Conservation (phyloP, 2,888 invertebrate species). For the Dryadula phaetusa region DNA sequence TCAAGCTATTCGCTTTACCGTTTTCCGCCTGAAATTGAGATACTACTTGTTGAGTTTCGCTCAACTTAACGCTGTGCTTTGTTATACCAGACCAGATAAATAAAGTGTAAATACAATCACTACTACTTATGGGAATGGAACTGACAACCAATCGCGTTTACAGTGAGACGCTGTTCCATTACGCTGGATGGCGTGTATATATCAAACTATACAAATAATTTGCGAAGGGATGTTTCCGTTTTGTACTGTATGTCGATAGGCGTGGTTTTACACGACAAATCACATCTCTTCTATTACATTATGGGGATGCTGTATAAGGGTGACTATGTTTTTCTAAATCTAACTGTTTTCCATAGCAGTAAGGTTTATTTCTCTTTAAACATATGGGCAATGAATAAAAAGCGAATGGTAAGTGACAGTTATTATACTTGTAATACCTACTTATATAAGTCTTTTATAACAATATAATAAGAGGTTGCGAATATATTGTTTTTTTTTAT, state of each 20-base stretch:
- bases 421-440: neutral
- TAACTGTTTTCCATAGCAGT: neutral
- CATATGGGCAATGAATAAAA: neutral
- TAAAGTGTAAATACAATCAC: too few species aligned
- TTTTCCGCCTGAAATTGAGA: too few species aligned
- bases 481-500: too few species aligned
- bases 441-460: neutral
- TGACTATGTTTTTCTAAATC: conserved; percentile 13
- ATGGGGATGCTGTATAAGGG: conserved; percentile 51
- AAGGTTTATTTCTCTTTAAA: neutral
- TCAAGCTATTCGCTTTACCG: too few species aligned
- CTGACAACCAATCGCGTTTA: too few species aligned
- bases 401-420: conserved; percentile 16
- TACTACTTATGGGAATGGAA: too few species aligned
- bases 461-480: too few species aligned
- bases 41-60: too few species aligned
- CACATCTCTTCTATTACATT: conserved; percentile 48
- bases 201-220: neutral
- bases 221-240: neutral
- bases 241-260: conserved; percentile 43
- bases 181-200: neutral
- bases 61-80: too few species aligned
- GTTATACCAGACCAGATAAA: too few species aligned
- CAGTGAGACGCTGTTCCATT: too few species aligned
- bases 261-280: conserved; percentile 56